Conservation (phyloP, 1,140 invertebrate genomes). For the Ericerus pela region DNA sequence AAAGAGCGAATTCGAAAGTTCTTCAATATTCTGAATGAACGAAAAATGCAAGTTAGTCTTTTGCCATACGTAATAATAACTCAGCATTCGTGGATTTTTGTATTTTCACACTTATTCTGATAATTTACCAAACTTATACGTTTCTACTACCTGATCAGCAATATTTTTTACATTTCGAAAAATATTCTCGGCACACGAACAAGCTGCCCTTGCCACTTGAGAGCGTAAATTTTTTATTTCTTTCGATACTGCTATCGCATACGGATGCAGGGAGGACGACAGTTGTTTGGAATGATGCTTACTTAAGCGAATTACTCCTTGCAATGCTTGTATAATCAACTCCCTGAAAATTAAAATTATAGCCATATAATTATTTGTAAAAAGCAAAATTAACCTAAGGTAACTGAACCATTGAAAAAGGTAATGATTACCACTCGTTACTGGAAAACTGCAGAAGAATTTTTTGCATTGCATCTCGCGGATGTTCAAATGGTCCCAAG, state of each 20-base stretch:
- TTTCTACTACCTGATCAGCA: conserved; percentile 52
- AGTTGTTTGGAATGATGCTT: conserved; percentile 48
- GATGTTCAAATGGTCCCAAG: conserved; percentile 37
- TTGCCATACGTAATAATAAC: background rate
- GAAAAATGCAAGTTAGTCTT: conserved; percentile 6
- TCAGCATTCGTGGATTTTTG: too few species aligned
- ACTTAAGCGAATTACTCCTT: conserved; percentile 52
- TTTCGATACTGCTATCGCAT: conserved; percentile 51
- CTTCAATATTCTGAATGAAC: conserved; percentile 60
- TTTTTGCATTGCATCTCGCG: conserved; percentile 44
- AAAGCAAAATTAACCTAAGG: background rate
- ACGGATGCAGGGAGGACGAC: conserved; percentile 39
- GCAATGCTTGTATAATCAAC: conserved; percentile 58
- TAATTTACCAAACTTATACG: too few species aligned
- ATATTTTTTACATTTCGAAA: conserved; percentile 51
- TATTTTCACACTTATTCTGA: too few species aligned
- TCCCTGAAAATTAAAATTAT: conserved; percentile 43
- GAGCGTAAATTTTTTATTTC: conserved; percentile 78
- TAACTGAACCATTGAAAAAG: background rate
- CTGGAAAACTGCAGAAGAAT: conserved; percentile 49
- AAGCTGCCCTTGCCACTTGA: conserved; percentile 73
- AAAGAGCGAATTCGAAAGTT: conserved; percentile 59
- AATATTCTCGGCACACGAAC: conserved; percentile 58
- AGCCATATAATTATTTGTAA: background rate
- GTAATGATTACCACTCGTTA: conserved; percentile 48